These are phyloP conservation scores for Hypsibius dujardini DNA, from an alignment of 1,140 invertebrate species.

Conservation along the genomic window DNA sequence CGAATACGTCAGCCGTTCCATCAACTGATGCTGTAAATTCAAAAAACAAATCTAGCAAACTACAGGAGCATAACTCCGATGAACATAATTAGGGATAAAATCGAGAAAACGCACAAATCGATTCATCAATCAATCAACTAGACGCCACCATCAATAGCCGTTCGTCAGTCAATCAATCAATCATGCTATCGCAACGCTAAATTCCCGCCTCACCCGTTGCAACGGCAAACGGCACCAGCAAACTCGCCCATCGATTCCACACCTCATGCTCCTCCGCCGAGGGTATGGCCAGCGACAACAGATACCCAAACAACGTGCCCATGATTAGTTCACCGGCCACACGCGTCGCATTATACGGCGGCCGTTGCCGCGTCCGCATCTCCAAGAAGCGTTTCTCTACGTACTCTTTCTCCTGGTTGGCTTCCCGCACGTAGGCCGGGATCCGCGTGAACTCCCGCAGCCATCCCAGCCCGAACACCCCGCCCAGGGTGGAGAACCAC, in stretches of 20 bases:
- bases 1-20: too few relatives aligned
- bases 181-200: too few relatives aligned
- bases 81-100: too few relatives aligned
- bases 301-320: slow-evolving; percentile 17
- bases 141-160: too few relatives aligned
- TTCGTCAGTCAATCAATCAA: too few relatives aligned
- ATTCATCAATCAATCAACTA: too few relatives aligned
- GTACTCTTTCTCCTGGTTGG: slow-evolving; percentile 56
- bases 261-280: slow-evolving; percentile 7
- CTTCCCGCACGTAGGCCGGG: slow-evolving; percentile 65
- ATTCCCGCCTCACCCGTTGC: background rate
- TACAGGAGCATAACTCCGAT: too few relatives aligned
- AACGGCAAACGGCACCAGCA: background rate
- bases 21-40: too few relatives aligned
- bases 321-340: slow-evolving; percentile 7
- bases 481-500: slow-evolving; percentile 65
- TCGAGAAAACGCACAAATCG: too few relatives aligned
- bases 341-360: slow-evolving; percentile 30
- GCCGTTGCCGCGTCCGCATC: slow-evolving; percentile 45
- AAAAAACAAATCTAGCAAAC: too few relatives aligned
- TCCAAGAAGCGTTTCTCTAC: slow-evolving; percentile 45
- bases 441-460: slow-evolving; percentile 64
- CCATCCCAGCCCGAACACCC: slow-evolving; percentile 67
- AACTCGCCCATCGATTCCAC: slow-evolving; percentile 17
- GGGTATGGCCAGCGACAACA: background rate